A percentile compares a stretch with the other conserved stretches of the same genome.
Evolutionary conservation across 1,140 invertebrate genomes (phyloP).

Genomic region (Papilio machaon): DNA sequence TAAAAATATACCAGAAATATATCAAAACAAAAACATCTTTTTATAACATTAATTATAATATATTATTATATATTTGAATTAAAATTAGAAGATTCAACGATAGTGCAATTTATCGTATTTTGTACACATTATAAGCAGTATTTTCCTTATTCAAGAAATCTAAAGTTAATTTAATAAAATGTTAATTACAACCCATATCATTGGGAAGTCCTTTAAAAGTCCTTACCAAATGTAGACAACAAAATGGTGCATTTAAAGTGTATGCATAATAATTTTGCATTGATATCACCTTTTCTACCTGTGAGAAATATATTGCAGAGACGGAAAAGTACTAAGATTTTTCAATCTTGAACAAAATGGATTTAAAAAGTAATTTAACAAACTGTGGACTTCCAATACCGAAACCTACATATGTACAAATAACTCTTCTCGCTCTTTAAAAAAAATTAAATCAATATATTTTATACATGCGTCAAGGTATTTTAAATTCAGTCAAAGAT

Average conservation of each 20-base stretch:
- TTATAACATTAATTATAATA: background rate
- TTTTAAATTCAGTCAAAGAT: no score
- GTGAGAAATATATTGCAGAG: background rate
- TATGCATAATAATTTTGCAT: background rate
- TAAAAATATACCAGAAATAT: background rate
- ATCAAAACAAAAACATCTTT: background rate
- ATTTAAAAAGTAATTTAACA: no score
- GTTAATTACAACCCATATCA: slow-evolving; percentile 23
- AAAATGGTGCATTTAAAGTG: background rate
- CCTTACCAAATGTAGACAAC: slow-evolving; percentile 8
- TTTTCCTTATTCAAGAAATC: slow-evolving; percentile 8
- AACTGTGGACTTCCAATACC: no score
- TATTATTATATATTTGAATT: background rate
- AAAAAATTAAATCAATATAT: no score
- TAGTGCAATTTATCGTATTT: slow-evolving; percentile 15
- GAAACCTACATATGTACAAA: no score
- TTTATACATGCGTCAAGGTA: no score
- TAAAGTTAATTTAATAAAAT: slow-evolving; percentile 16
- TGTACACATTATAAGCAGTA: background rate
- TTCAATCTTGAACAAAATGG: no score
- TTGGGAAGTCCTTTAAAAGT: slow-evolving; percentile 32
- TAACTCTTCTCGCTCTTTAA: no score
- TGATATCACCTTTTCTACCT: background rate
- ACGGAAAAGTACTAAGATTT: no score
- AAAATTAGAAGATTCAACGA: slow-evolving; percentile 8